Percentiles rank a stretch among this genome's conserved stretches.
Conservation (phyloP, 2,113 vertebrate genomes). For the Paradisaea rubra region DNA sequence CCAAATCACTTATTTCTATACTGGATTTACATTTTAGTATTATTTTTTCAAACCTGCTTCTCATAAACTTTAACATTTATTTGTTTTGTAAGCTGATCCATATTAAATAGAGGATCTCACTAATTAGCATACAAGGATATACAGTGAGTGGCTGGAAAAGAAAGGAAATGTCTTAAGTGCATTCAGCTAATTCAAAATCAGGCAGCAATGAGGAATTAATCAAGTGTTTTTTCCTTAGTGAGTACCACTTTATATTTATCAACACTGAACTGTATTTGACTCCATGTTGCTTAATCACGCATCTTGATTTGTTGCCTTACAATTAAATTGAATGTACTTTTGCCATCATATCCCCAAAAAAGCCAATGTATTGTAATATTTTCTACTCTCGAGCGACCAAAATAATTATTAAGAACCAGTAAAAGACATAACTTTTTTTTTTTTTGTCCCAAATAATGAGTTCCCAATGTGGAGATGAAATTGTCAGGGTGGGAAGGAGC, state of each 20-base stretch:
- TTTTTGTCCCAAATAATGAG: not conserved
- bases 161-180: not conserved
- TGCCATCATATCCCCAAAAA: not conserved
- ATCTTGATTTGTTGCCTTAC: not conserved
- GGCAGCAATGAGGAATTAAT: not conserved
- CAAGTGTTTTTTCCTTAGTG: not conserved
- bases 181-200: slow-evolving; percentile 8
- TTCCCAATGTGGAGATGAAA: not conserved
- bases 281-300: not conserved
- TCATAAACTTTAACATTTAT: not conserved
- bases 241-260: not conserved
- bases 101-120: not conserved
- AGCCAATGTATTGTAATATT: not conserved
- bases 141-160: not conserved
- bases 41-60: not conserved
- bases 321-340: not conserved
- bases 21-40: not conserved
- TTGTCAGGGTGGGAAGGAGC: not conserved
- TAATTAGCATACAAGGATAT: slow-evolving; percentile 1
- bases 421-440: not conserved
- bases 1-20: not conserved
- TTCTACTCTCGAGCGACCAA: not conserved
- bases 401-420: not conserved
- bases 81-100: not conserved
- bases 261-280: not conserved